Evolutionary conservation across 2,797 vertebrate species (phyloP).

Genomic region (Amniataba percoides): DNA sequence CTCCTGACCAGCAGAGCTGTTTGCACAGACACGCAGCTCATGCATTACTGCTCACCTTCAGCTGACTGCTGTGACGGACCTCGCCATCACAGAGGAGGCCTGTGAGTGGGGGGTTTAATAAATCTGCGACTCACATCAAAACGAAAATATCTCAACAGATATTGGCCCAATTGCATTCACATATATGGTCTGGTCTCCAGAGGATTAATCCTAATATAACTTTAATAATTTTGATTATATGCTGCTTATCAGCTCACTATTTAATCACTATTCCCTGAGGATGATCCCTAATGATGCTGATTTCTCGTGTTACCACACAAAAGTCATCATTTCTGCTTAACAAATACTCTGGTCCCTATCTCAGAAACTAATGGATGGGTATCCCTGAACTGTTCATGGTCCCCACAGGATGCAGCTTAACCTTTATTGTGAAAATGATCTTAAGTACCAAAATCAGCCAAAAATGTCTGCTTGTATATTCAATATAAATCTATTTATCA

Average conservation of each 20-base stretch:
- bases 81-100: background rate
- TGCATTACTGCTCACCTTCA: slow-evolving; percentile 24
- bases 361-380: background rate
- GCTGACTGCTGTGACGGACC: background rate
- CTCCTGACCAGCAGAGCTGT: slow-evolving; percentile 21
- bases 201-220: no score
- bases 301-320: background rate
- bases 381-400: background rate
- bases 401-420: background rate
- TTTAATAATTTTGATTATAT: background rate
- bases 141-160: background rate
- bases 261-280: background rate
- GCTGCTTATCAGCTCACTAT: background rate
- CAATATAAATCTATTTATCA: background rate
- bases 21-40: slow-evolving; percentile 19
- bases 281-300: background rate
- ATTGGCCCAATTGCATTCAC: background rate
- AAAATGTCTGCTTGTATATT: background rate
- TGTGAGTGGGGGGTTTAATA: background rate
- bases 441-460: background rate
- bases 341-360: background rate
- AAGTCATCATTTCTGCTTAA: background rate
- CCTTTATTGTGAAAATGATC: background rate
- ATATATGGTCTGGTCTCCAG: background rate
- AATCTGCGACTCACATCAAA: background rate